These are phyloP conservation scores for Brassicogethes aeneus DNA, from an alignment of 2,888 invertebrate genomes.

Conservation along the genomic window DNA sequence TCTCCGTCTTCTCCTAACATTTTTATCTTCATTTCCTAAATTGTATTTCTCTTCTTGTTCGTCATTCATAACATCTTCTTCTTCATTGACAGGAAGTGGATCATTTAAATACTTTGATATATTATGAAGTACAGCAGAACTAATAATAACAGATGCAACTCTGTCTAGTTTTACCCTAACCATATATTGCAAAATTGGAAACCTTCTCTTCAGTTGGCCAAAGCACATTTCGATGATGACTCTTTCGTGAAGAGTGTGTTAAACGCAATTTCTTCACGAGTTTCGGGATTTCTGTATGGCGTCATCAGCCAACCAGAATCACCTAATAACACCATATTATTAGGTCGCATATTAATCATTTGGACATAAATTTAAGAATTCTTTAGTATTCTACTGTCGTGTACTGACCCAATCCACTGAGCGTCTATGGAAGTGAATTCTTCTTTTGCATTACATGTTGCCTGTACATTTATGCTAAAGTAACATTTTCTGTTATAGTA, in stretches of 20 bases:
- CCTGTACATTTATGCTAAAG: slow-evolving; percentile 9
- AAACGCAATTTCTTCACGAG: slow-evolving; percentile 5
- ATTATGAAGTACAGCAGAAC: slow-evolving; percentile 9
- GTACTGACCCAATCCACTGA: slow-evolving; percentile 8
- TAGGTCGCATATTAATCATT: slow-evolving; percentile 6
- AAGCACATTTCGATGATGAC: slow-evolving; percentile 8
- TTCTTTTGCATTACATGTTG: slow-evolving; percentile 10
- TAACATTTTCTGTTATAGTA: slow-evolving; percentile 9
- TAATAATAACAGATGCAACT: slow-evolving; percentile 8
- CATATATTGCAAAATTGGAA: slow-evolving; percentile 6
- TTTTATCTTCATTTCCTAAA: background rate
- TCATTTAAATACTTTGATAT: slow-evolving; percentile 10
- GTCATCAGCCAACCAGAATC: slow-evolving; percentile 5
- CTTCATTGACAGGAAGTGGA: slow-evolving; percentile 1
- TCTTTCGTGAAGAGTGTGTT: slow-evolving; percentile 5
- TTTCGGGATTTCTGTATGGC: slow-evolving; percentile 6
- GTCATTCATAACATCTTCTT: background rate
- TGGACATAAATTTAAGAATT: too few species aligned
- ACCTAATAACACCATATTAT: slow-evolving; percentile 6
- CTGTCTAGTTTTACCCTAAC: slow-evolving; percentile 7
- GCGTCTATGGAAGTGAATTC: slow-evolving; percentile 8
- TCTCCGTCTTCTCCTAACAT: too few species aligned
- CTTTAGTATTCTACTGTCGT: slow-evolving; percentile 9
- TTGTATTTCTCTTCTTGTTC: background rate
- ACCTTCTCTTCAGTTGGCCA: slow-evolving; percentile 7